phyloP scores from a whole-genome alignment of 2,888 invertebrate species.

The Julus scanicus region DNA sequence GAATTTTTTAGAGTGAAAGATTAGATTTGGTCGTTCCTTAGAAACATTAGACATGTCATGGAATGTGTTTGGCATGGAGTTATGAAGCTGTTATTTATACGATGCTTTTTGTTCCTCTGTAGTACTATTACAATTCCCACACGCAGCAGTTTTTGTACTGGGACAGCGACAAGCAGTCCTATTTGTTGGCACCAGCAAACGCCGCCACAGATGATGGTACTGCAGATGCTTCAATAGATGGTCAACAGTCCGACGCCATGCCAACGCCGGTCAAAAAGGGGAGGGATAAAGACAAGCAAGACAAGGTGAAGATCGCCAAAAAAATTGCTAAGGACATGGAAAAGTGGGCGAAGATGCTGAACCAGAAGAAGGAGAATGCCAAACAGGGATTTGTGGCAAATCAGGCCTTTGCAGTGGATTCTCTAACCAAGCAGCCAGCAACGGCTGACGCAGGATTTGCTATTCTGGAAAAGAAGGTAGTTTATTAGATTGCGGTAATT shows the following conservation, averaged over 20 bases:
- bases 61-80: neutral
- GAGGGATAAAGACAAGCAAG: conserved; percentile 74
- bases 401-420: conserved; percentile 65
- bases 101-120: conserved; percentile 51
- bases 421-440: conserved; percentile 64
- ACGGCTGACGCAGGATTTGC: conserved; percentile 95
- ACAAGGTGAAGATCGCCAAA: conserved; percentile 96
- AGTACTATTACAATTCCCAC: conserved; percentile 93
- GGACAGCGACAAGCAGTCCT: conserved; percentile 74
- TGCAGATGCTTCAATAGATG: conserved; percentile 61
- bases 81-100: neutral
- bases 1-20: no score
- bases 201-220: conserved; percentile 60
- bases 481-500: neutral
- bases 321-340: conserved; percentile 97
- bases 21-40: neutral
- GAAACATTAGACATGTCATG: neutral
- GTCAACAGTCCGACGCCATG: neutral
- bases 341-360: conserved; percentile 95
- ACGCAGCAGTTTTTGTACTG: conserved; percentile 94
- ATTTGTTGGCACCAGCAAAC: conserved; percentile 64
- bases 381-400: conserved; percentile 67
- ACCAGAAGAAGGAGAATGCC: conserved; percentile 88
- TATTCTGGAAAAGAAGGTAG: conserved; percentile 82
- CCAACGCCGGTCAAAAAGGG: conserved; percentile 73